A percentile compares a stretch with the other conserved stretches of the same genome.
Evolutionary conservation across 2,888 invertebrate genomes (phyloP).

Genomic region (Tanytarsus gracilentus): DNA sequence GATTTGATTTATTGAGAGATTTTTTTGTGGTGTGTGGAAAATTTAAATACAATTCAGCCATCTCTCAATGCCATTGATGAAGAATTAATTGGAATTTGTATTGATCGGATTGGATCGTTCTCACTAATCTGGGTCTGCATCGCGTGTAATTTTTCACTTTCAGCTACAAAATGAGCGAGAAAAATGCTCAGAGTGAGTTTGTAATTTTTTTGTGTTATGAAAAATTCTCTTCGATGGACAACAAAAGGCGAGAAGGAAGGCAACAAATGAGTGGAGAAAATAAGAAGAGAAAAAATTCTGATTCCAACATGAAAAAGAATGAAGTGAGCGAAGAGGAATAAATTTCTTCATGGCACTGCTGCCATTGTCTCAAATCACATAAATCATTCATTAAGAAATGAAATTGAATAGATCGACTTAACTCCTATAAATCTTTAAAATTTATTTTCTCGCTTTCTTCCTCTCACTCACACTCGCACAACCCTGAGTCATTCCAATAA

Average conservation of each 20-base stretch:
- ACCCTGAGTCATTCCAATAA: neutral
- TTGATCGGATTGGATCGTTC: too few relatives aligned
- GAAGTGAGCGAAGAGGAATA: neutral
- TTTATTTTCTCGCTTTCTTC: constrained; percentile 1
- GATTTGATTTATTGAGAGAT: neutral
- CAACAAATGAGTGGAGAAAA: too few relatives aligned
- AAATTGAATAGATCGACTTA: constrained; percentile 45
- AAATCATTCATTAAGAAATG: constrained; percentile 46
- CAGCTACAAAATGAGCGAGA: constrained; percentile 1
- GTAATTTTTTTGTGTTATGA: too few relatives aligned
- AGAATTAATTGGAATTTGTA: too few relatives aligned
- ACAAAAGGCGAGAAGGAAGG: too few relatives aligned
- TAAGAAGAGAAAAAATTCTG: too few relatives aligned
- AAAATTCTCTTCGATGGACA: too few relatives aligned
- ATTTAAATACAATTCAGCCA: constrained; percentile 17
- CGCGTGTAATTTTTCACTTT: constrained; percentile 6
- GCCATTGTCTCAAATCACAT: constrained; percentile 34
- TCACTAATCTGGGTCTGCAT: constrained; percentile 12
- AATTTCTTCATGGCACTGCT: neutral
- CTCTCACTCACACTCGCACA: neutral
- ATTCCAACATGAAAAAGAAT: neutral
- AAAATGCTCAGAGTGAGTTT: neutral
- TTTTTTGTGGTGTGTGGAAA: neutral
- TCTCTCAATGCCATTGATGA: too few relatives aligned
- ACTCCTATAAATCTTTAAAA: constrained; percentile 44